Evolutionary conservation across 2,888 invertebrate species (phyloP).

Genomic region (Cactoblastis cactorum): DNA sequence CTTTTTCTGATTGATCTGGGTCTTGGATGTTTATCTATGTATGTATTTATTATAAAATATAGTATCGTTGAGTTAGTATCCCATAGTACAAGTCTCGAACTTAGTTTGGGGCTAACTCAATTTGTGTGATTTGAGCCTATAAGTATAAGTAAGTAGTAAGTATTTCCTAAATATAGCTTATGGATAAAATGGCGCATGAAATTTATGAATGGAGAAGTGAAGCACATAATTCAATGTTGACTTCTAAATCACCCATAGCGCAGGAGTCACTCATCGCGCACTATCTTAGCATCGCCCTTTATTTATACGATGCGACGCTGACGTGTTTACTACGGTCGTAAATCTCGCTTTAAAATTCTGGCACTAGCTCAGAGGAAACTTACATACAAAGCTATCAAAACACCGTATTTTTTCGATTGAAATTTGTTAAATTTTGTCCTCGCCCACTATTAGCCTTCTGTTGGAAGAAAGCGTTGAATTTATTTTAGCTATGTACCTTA

Average conservation of each 20-base stretch:
- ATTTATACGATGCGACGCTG: conserved; percentile 3
- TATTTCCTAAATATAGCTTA: not conserved
- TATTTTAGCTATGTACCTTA: no score
- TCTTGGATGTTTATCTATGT: no score
- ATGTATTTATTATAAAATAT: no score
- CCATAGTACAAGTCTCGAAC: not conserved
- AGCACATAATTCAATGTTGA: not conserved
- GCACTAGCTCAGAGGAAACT: not conserved
- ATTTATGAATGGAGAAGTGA: not conserved
- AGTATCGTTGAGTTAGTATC: no score
- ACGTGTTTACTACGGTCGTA: conserved; percentile 5
- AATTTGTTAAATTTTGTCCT: no score
- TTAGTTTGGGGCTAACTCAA: no score
- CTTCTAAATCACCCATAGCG: not conserved
- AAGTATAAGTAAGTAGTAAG: not conserved
- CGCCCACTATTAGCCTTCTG: no score
- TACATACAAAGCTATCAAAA: not conserved
- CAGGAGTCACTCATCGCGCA: not conserved
- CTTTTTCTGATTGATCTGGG: no score
- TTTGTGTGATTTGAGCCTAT: no score
- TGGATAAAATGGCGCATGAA: not conserved
- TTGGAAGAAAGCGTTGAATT: no score
- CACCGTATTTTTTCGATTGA: not conserved
- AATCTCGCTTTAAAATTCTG: not conserved
- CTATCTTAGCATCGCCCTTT: conserved; percentile 1